phyloP scores from a whole-genome alignment of 2,113 vertebrate genomes.

The Sturnus vulgaris region DNA sequence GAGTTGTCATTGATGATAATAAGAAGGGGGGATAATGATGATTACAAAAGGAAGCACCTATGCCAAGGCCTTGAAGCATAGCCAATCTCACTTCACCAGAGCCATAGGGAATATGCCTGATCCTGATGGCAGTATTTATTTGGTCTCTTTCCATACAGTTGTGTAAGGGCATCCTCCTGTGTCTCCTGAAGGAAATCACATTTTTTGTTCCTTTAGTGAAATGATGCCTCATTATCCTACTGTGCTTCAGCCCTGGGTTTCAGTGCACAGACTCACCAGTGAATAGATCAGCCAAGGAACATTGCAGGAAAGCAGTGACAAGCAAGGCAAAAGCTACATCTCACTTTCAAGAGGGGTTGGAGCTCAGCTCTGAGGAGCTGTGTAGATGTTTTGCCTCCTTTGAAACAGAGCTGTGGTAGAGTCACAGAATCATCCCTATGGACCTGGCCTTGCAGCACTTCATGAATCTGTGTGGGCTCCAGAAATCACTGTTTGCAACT shows the following conservation, averaged over 20 bases:
- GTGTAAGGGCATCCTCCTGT: neutral
- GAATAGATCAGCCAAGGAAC: neutral
- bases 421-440: neutral
- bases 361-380: neutral
- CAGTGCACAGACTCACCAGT: neutral
- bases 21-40: neutral
- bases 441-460: neutral
- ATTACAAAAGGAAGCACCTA: neutral
- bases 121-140: neutral
- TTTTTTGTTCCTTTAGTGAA: neutral
- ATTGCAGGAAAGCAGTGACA: neutral
- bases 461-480: neutral
- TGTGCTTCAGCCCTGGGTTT: neutral
- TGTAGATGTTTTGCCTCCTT: neutral
- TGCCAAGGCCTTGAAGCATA: neutral
- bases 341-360: neutral
- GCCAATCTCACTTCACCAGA: neutral
- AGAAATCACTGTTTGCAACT: neutral
- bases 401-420: neutral
- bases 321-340: neutral
- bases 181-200: neutral
- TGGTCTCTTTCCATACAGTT: neutral
- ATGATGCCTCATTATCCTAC: rapidly evolving
- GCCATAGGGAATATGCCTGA: neutral
- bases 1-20: neutral